Evolutionary conservation across 2,797 vertebrate genomes (phyloP).

Genomic region (Oreortyx pictus): DNA sequence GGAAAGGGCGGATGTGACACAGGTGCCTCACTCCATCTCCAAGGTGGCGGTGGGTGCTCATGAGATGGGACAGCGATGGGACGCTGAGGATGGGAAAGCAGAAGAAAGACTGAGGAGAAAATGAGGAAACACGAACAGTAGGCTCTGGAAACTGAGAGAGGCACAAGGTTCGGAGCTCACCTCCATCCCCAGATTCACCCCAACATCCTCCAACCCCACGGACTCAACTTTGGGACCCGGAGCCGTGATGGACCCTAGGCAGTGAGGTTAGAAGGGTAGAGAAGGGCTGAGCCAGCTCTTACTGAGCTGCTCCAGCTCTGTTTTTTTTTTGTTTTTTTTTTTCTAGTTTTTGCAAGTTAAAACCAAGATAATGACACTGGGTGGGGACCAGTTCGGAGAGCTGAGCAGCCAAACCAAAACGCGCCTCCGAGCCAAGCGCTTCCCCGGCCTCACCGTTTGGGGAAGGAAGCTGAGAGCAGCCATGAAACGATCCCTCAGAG

Average conservation of each 20-base stretch:
- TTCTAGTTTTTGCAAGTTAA: conserved; percentile 84
- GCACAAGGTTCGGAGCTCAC: neutral
- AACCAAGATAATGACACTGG: conserved; percentile 92
- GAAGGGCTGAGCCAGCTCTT: conserved; percentile 67
- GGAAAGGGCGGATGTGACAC: no score
- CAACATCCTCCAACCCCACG: fast-evolving
- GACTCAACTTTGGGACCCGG: neutral
- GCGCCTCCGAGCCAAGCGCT: conserved; percentile 87
- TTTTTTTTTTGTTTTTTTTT: neutral
- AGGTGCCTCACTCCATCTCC: neutral
- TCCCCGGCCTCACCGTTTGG: conserved; percentile 87
- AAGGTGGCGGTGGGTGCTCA: neutral
- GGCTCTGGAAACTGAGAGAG: neutral
- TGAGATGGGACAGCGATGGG: neutral
- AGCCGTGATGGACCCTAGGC: neutral
- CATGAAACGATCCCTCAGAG: conserved; percentile 88
- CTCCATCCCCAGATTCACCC: neutral
- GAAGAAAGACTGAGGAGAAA: neutral
- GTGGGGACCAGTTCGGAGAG: conserved; percentile 86
- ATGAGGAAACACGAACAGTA: neutral
- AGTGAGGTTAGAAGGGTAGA: conserved; percentile 63
- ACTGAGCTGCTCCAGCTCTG: neutral
- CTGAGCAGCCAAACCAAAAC: conserved; percentile 90
- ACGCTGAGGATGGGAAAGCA: neutral
- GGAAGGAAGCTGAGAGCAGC: conserved; percentile 89